Base-by-base conservation (phyloP, 2,113 vertebrate genomes). In the Etheostoma cragini region DNA sequence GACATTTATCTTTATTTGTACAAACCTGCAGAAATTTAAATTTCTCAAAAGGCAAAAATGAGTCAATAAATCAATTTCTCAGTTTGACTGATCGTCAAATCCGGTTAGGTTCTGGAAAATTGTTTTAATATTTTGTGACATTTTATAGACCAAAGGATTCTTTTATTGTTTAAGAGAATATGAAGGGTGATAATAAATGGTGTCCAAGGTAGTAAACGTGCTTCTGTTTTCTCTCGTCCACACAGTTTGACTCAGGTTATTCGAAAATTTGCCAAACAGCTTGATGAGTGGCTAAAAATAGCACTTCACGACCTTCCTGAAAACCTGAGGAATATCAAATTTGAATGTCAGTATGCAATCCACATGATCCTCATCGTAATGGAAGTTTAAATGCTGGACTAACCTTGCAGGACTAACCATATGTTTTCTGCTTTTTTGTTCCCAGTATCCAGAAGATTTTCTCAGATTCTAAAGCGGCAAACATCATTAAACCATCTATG, bases 401-500 rank as follows among this genome's bases (percentile, higher is more conserved):
- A 42, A 50, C 57, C 12, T 61, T 7, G 7, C 10, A 26, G n/a
- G 8, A 22, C 17, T 75, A 66, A 74, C 42, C 19, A 1, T 50
- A 17, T 77, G 11, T 33, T 63, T 60, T 16, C 10, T 24, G 56
- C 26, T 66, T 86, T 86, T 94, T 91, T 90, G 46, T 82, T 91
- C 91, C 22, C 92, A 99, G 98, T 99, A 87, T 98, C 98, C 13
- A 97, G 98, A 94, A 97, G 98, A 95, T 99, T 99, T 93, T 99
- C 98, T 69, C 98, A 99, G 95, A 97, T 99, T 93, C 96, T 99
- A 68, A 96, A 98, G 83, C 95, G 98, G 72, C 98, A 99, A 78
- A 99, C 98, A 3, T 99, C 98, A 17, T 95, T 99, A 94, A 99
- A 99, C 90, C 98, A 99, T 89, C 97, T 99, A 42, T 99, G 98